A percentile compares a stretch with the other conserved stretches of the same genome.
phyloP scores from a whole-genome alignment of 2,113 vertebrate species.

The Etia nguti region DNA sequence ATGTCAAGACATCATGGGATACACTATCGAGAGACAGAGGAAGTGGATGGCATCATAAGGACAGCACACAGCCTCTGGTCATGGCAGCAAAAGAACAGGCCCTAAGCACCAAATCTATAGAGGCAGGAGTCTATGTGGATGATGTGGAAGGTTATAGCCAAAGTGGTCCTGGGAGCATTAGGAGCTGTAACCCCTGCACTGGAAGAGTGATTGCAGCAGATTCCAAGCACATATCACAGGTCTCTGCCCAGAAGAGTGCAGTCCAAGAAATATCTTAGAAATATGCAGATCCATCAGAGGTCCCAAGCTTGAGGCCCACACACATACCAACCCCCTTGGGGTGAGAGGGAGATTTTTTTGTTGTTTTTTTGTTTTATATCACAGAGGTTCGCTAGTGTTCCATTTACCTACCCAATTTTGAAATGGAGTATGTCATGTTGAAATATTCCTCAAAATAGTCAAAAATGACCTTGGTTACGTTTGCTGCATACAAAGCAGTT shows the following conservation, averaged over 20 bases:
- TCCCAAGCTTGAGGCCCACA: background rate
- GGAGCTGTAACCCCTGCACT: background rate
- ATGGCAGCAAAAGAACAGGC: background rate
- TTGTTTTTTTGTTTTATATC: background rate
- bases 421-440: constrained; percentile 83
- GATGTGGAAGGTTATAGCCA: background rate
- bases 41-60: background rate
- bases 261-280: background rate
- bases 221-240: background rate
- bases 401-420: constrained; percentile 82
- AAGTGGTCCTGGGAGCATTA: background rate
- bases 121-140: no score
- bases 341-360: background rate
- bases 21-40: background rate
- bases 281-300: background rate
- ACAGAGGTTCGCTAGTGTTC: background rate
- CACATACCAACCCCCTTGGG: background rate
- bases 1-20: background rate
- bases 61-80: background rate
- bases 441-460: constrained; percentile 93
- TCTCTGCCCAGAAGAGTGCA: background rate
- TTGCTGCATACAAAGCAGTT: constrained; percentile 86
- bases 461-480: constrained; percentile 82
- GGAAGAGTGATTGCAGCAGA: background rate
- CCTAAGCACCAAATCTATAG: background rate